Base-by-base conservation (phyloP, 1,140 invertebrate genomes). In the Zaprionus capensis region DNA sequence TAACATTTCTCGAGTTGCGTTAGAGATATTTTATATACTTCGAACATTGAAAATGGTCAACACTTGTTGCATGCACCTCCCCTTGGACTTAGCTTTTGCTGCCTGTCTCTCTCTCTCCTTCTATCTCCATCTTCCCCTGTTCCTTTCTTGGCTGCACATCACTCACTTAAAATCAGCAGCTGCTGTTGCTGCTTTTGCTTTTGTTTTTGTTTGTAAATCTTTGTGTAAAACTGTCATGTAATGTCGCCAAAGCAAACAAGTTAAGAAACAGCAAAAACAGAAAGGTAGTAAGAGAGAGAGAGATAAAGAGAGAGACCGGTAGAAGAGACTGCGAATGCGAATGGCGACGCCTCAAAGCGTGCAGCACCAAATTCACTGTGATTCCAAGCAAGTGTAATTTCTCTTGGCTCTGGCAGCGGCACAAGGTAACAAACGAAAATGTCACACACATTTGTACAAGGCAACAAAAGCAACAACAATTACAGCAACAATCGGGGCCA, bases 311-410 rank as follows among this genome's bases (percentile, higher is more conserved):
- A 58, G 46, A 62, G 63, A 74, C 73, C 11, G 34, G 80, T 65
- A 55, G 34, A 65, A 31, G 2, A 31, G 9, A 11, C 31, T 34
- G 9, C 9, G 66, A 74, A 67, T 81, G 70, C 57, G 46, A 82
- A 63, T 49, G 56, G 57, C 57, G 17, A 63, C 77, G 83, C 72
- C 82, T 87, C 56, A 59, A 53, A 75, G 80, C 70, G 59, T 66
- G 83, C 76, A 76, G 57, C 71, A 55, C n/a, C 66, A 34, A 11
- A 59, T 65, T 71, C 61, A 46, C 26, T 61, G 56, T 61, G 69
- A 63, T 67, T 64, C 26, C 62, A 31, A 76, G 46, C 73, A 76
- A 46, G 53, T 76, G 68, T 71, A 71, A 76, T 76, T 75, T 75
- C 67, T 71, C 67, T 75, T 75, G 36, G 71, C 68, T 44, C 61